These are phyloP conservation scores for Scaptomyza graminum DNA, from an alignment of 1,140 invertebrate species.

Conservation along the genomic window DNA sequence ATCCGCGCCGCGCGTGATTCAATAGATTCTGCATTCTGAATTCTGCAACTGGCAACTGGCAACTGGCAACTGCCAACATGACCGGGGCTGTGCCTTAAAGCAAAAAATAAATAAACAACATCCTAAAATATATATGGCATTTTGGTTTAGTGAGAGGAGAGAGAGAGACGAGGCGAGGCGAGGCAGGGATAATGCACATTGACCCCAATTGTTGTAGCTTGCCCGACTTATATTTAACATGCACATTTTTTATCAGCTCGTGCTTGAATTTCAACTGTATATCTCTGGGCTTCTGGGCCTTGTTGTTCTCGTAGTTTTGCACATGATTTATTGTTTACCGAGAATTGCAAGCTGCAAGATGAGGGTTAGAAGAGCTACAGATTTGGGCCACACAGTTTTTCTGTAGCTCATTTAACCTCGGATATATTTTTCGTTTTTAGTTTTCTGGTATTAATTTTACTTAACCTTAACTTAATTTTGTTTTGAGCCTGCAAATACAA, in stretches of 20 bases:
- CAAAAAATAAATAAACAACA: constrained; percentile 42
- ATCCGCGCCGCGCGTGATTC: constrained; percentile 18
- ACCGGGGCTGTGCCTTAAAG: constrained; percentile 2
- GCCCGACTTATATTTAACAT: constrained; percentile 70
- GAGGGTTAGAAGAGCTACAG: not conserved
- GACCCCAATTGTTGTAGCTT: constrained; percentile 70
- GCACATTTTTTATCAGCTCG: constrained; percentile 73
- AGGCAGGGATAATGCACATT: constrained; percentile 52
- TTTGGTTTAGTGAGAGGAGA: not conserved
- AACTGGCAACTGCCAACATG: constrained; percentile 33
- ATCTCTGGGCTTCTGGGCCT: constrained; percentile 43
- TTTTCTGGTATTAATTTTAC: not conserved
- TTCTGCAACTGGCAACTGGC: constrained; percentile 11
- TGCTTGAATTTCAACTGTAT: constrained; percentile 77
- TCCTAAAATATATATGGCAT: constrained; percentile 30
- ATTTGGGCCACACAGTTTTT: constrained; percentile 42
- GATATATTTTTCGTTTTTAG: not conserved
- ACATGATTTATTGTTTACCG: constrained; percentile 75
- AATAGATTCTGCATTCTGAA: constrained; percentile 28
- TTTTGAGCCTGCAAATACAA: not conserved
- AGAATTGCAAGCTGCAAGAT: constrained; percentile 29
- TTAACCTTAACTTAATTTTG: not conserved
- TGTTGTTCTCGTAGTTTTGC: constrained; percentile 53
- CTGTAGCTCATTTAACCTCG: constrained; percentile 5
- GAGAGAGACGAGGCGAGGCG: not conserved